Percentiles rank a stretch among this genome's conserved stretches.
These are phyloP conservation scores for Danaus plexippus DNA, from an alignment of 1,140 invertebrate genomes.

Conservation along the genomic window DNA sequence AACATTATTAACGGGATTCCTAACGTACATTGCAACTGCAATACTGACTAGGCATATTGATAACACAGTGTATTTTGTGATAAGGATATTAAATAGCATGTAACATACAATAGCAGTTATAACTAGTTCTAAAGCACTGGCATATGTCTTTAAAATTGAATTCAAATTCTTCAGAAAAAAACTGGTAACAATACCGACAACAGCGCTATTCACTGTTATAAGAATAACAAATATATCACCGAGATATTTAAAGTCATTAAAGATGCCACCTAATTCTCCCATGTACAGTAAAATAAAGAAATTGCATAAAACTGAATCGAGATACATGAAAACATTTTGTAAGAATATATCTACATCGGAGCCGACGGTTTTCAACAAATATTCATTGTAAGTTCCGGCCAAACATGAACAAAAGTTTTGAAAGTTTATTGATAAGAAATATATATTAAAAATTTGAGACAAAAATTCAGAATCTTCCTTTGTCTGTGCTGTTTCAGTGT, in stretches of 20 bases:
- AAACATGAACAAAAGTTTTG: constrained; percentile 94
- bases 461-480: constrained; percentile 37
- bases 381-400: constrained; percentile 97
- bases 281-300: constrained; percentile 77
- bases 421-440: constrained; percentile 82
- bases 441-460: constrained; percentile 76
- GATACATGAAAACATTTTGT: constrained; percentile 97
- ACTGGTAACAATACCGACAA: constrained; percentile 93
- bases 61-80: constrained; percentile 86
- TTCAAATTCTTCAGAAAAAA: constrained; percentile 95
- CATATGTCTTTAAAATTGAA: constrained; percentile 97
- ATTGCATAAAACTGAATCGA: constrained; percentile 95
- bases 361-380: constrained; percentile 89
- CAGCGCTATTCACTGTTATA: constrained; percentile 91
- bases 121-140: constrained; percentile 92
- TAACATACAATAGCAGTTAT: constrained; percentile 93
- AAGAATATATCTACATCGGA: constrained; percentile 90
- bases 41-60: constrained; percentile 88
- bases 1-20: constrained; percentile 85
- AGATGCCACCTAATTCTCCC: constrained; percentile 75
- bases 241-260: constrained; percentile 76
- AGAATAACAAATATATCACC: constrained; percentile 80
- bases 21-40: constrained; percentile 89
- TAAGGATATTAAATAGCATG: constrained; percentile 89
- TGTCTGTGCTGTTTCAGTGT: constrained; percentile 69